Conservation (phyloP, 2,797 vertebrate genomes). For the Sebastes taczanowskii region DNA sequence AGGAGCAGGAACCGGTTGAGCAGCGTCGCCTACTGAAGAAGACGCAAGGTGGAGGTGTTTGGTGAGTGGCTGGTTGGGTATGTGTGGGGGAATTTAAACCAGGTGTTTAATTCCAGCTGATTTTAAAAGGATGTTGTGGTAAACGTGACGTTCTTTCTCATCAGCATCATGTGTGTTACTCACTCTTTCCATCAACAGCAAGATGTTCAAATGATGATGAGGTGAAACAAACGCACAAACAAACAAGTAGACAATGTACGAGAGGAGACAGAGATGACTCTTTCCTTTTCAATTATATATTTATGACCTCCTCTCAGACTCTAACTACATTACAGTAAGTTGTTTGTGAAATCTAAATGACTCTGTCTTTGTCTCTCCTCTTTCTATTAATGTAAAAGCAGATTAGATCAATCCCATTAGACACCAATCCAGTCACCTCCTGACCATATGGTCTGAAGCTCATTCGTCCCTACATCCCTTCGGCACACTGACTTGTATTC, state of each 20-base stretch:
- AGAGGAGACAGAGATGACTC: background rate
- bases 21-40: conserved; percentile 7
- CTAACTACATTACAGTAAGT: background rate
- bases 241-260: background rate
- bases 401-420: conserved; percentile 76
- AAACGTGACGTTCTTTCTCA: background rate
- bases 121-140: background rate
- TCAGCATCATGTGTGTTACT: background rate
- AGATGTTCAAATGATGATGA: conserved; percentile 5
- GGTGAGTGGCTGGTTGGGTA: background rate
- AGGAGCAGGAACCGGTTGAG: conserved; percentile 48
- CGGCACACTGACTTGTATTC: conserved; percentile 57
- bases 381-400: conserved; percentile 49
- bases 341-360: background rate
- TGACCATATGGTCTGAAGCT: conserved; percentile 66
- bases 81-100: conserved; percentile 10
- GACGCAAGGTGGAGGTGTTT: background rate
- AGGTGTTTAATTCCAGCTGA: conserved; percentile 19
- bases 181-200: background rate
- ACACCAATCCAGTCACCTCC: conserved; percentile 54
- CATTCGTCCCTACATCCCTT: conserved; percentile 11
- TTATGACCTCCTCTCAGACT: background rate
- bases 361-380: background rate
- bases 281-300: background rate
- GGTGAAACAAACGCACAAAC: background rate